These are phyloP conservation scores for Calcarius lapponicus DNA, from an alignment of 2,797 vertebrate genomes.

Conservation along the genomic window DNA sequence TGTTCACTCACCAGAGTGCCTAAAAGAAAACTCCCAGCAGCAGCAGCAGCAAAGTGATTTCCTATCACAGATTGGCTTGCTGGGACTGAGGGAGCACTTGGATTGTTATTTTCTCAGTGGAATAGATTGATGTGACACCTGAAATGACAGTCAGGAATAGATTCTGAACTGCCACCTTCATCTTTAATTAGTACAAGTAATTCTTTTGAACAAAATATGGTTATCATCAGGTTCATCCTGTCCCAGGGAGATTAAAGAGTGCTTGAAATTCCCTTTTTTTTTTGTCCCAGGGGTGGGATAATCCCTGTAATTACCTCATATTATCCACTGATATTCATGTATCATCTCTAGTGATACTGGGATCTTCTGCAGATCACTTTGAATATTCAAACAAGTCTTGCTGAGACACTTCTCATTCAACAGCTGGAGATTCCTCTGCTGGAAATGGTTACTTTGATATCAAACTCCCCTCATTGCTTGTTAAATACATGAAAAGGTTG, in stretches of 20 bases:
- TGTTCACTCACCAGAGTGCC: background rate
- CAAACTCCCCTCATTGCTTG: background rate
- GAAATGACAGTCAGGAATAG: constrained; percentile 52
- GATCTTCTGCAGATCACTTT: constrained; percentile 41
- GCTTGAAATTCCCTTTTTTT: constrained; percentile 7
- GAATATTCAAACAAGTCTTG: constrained; percentile 17
- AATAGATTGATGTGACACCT: constrained; percentile 50
- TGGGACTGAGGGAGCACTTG: background rate
- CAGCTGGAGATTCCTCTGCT: background rate
- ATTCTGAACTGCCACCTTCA: constrained; percentile 57
- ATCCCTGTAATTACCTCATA: constrained; percentile 62
- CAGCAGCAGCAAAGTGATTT: constrained; percentile 1
- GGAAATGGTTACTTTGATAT: background rate
- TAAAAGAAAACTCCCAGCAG: background rate
- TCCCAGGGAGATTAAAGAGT: constrained; percentile 59
- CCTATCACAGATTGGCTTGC: background rate
- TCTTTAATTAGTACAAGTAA: constrained; percentile 60
- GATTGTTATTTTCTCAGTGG: constrained; percentile 43
- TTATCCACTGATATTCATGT: constrained; percentile 41
- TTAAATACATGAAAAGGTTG: background rate
- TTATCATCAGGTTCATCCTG: constrained; percentile 41
- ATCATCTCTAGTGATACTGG: constrained; percentile 6
- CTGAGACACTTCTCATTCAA: background rate
- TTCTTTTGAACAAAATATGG: constrained; percentile 51
- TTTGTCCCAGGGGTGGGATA: constrained; percentile 45